Evolutionary conservation across 2,888 invertebrate genomes (phyloP), one percentile per base, ranked within the genome.

Genomic region (Chaitophorus viminalis): DNA sequence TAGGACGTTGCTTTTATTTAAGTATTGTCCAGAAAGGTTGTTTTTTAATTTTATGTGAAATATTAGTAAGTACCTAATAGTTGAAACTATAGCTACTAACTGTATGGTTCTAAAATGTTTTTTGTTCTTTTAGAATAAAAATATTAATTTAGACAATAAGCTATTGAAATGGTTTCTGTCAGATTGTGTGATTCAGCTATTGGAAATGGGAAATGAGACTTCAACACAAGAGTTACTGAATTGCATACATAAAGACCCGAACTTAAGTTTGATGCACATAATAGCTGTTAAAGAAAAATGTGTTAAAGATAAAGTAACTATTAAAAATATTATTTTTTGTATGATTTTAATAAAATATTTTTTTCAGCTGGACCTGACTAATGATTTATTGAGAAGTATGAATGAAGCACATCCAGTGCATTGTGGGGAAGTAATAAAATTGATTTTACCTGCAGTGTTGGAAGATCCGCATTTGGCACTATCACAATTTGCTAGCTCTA

Each of bases 401-500:
- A 94, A 94, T 74, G 93, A 94, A 68, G 94, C 94, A 29, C 95
- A 94, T 91, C 93, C 93, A 39, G 93, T 92, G 46, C 96, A 96
- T 91, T 95, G 95, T 31, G 96, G 96, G 0, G 93, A 94, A 0
- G 92, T 96, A 25, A 92, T 97, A 75, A 92, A 92, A 75, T 91
- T 94, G 25, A 91, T 95, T 31, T 92, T 95, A 17, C 93, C 94
- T 82, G 92, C 93, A 90, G 93, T 96, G 89, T 92, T 96, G 33
- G 93, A 93, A 65, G 94, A 94, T 77, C 93, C 94, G 39, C 94
- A 95, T 89, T 93, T 95, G 54, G 94, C 95, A 0, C 91, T 95
- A 39, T 93, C 94, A 0, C 93, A 95, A 89, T 92, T 94, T 90
- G 95, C 95, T 85, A 94, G 95, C n/a, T 94, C 94, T 90, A 93